Conservation (phyloP, 23 tunicate species). For the Diplosoma virens region DNA sequence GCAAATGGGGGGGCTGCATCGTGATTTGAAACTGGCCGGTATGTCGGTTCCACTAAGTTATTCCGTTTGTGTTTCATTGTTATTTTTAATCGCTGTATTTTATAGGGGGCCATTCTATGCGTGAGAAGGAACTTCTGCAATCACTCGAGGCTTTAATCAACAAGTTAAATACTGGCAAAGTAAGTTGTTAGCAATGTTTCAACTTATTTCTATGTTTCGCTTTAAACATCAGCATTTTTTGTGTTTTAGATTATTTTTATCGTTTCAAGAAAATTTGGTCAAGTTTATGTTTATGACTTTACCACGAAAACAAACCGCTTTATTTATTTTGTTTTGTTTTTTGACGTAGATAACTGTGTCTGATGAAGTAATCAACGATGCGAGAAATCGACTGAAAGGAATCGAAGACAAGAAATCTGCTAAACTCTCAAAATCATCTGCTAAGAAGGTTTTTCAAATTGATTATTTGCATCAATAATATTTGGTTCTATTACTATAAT, state of each 20-base stretch:
- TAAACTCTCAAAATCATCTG: conserved; percentile 13
- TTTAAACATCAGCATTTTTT: background rate
- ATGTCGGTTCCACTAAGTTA: background rate
- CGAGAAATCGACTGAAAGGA: conserved; percentile 70
- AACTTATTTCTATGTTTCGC: background rate
- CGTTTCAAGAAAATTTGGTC: too few relatives aligned
- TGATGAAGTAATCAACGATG: conserved; percentile 77
- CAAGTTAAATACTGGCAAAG: conserved; percentile 88
- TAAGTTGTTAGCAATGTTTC: too few relatives aligned
- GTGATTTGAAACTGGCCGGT: conserved; percentile 76
- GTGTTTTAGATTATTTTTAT: too few relatives aligned
- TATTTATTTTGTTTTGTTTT: background rate
- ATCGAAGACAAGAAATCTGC: conserved; percentile 34
- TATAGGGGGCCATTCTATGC: conserved; percentile 32
- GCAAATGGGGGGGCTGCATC: conserved; percentile 39
- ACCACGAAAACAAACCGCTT: background rate
- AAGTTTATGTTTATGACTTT: too few relatives aligned
- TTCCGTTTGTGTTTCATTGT: background rate
- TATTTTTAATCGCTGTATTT: background rate
- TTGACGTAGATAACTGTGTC: conserved; percentile 70
- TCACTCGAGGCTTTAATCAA: conserved; percentile 61
- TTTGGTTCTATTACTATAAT: too few relatives aligned
- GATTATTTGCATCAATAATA: too few relatives aligned
- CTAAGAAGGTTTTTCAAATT: conserved; percentile 20
- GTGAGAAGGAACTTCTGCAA: conserved; percentile 49